These are phyloP conservation scores for Myotis lucifugus DNA, from an alignment of 2,113 vertebrate genomes.

Conservation along the genomic window DNA sequence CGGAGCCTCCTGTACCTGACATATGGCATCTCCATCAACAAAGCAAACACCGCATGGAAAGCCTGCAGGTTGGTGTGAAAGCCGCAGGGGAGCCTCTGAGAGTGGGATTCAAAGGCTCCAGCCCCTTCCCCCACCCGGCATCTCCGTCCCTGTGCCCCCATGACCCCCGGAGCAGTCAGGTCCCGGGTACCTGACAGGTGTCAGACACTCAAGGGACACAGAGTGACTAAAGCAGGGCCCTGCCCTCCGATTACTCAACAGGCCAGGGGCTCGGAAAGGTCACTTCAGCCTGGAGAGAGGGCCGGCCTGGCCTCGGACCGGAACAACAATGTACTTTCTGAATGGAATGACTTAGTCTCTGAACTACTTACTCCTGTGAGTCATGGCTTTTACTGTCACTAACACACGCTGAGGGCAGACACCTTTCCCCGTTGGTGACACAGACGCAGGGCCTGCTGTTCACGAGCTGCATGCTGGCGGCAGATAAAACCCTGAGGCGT, in stretches of 20 bases:
- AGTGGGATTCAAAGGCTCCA: neutral
- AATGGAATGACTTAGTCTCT: neutral
- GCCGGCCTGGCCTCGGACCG: neutral
- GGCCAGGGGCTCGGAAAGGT: neutral
- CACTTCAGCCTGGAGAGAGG: neutral
- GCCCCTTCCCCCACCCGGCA: neutral
- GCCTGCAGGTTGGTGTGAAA: conserved; percentile 51
- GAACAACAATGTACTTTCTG: rapidly evolving
- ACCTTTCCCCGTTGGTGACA: rapidly evolving
- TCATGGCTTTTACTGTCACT: neutral
- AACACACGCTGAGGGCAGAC: neutral
- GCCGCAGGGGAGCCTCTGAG: neutral
- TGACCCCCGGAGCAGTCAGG: neutral
- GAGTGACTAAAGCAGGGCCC: neutral
- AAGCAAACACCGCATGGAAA: conserved; percentile 46
- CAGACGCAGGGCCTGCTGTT: neutral
- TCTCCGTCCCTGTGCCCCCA: neutral
- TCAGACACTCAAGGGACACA: neutral
- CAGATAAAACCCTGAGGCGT: neutral
- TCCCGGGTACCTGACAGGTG: neutral
- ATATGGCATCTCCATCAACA: conserved; percentile 70
- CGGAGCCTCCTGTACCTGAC: conserved; percentile 34
- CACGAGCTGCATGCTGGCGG: neutral
- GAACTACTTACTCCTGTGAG: neutral
- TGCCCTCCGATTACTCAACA: neutral